Evolutionary conservation across 2,797 vertebrate species (phyloP).

Genomic region (Clarias platycephalus): DNA sequence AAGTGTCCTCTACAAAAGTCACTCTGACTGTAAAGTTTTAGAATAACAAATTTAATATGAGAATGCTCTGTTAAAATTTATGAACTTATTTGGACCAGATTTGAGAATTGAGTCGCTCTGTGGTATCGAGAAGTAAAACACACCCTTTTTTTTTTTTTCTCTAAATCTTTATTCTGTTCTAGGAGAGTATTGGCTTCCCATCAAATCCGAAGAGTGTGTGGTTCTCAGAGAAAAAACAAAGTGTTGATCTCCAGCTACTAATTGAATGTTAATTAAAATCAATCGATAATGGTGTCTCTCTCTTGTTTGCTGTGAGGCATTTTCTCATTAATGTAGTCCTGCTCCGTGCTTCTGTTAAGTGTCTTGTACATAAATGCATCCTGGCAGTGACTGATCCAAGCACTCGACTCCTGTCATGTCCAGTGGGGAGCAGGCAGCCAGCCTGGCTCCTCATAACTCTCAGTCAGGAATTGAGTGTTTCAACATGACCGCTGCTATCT

Average conservation of each 20-base stretch:
- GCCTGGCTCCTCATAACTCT: slow-evolving; percentile 38
- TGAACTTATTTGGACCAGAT: not conserved
- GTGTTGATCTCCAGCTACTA: slow-evolving; percentile 30
- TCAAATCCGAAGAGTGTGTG: not conserved
- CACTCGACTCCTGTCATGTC: slow-evolving; percentile 40
- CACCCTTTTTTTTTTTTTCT: not conserved
- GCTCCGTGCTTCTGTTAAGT: slow-evolving; percentile 35
- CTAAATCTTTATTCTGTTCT: not conserved
- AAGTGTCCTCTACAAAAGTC: no score
- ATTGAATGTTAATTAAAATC: slow-evolving; percentile 42
- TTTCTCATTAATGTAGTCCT: slow-evolving; percentile 42
- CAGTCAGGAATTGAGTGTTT: slow-evolving; percentile 37
- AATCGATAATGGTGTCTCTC: slow-evolving; percentile 34
- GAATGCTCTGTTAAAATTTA: not conserved
- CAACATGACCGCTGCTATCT: slow-evolving; percentile 39
- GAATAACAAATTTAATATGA: not conserved
- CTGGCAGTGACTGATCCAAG: slow-evolving; percentile 44
- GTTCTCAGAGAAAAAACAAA: slow-evolving; percentile 40
- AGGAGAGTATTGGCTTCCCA: slow-evolving; percentile 12
- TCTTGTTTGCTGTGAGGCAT: slow-evolving; percentile 16
- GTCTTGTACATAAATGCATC: slow-evolving; percentile 43
- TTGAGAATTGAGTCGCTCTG: not conserved
- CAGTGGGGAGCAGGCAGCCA: slow-evolving; percentile 44
- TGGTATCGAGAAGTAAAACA: not conserved
- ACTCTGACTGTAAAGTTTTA: not conserved